phyloP scores from a whole-genome alignment of 2,113 vertebrate species.

The Ancistrus triradiatus region DNA sequence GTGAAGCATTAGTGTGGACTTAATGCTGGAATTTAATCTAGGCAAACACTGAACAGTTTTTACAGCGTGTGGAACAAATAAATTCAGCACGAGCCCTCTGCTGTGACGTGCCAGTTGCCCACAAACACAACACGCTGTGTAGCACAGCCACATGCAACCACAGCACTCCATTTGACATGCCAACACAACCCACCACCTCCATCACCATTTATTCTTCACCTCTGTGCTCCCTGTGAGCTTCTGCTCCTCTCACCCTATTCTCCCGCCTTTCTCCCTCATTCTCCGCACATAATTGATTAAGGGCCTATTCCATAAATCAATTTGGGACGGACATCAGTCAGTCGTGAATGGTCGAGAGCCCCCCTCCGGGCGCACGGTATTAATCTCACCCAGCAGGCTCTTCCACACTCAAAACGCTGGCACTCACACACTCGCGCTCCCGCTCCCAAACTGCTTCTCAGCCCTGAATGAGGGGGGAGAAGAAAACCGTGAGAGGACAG shows the following conservation, averaged over 20 bases:
- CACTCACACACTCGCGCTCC: conserved; percentile 43
- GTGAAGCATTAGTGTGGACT: too few relatives aligned
- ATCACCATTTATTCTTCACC: conserved; percentile 33
- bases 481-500: conserved; percentile 24
- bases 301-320: conserved; percentile 98
- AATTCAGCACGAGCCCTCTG: too few relatives aligned
- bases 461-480: conserved; percentile 47
- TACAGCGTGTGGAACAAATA: too few relatives aligned
- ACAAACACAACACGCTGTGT: conserved; percentile 45
- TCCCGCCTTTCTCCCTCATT: conserved; percentile 47
- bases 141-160: too few relatives aligned
- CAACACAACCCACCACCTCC: conserved; percentile 17
- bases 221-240: conserved; percentile 23
- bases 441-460: conserved; percentile 26
- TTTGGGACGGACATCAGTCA: conserved; percentile 99
- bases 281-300: conserved; percentile 98
- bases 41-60: too few relatives aligned
- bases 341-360: conserved; percentile 80
- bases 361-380: conserved; percentile 53
- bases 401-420: conserved; percentile 58
- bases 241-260: conserved; percentile 17
- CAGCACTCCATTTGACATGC: conserved; percentile 23
- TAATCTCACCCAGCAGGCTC: conserved; percentile 73
- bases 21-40: too few relatives aligned
- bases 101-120: conserved; percentile 22